These are phyloP conservation scores for Zhuqinia jingwanae DNA, from an alignment of 2,888 invertebrate species.

Conservation along the genomic window DNA sequence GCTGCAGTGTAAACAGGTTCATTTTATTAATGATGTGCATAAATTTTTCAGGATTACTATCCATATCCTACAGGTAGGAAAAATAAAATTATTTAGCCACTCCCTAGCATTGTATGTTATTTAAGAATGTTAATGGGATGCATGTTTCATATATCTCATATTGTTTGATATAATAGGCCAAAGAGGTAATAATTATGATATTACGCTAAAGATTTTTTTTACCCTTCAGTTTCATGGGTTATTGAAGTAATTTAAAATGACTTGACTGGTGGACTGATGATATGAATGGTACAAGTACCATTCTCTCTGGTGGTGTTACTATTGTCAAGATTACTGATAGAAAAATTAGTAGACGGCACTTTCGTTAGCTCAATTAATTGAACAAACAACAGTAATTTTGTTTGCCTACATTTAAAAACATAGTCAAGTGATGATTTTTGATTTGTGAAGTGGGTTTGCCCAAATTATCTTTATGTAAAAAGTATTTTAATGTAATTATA, in stretches of 20 bases:
- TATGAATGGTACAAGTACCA: too few relatives aligned
- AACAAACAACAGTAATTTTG: constrained; percentile 6
- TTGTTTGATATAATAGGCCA: too few relatives aligned
- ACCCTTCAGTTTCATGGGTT: neutral
- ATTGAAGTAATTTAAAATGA: neutral
- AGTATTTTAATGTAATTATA: too few relatives aligned
- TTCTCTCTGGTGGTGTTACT: too few relatives aligned
- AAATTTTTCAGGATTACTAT: neutral
- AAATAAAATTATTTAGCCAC: neutral
- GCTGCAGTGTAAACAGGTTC: neutral
- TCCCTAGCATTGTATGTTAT: neutral
- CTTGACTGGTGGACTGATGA: neutral
- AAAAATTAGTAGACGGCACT: neutral
- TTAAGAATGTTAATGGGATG: too few relatives aligned
- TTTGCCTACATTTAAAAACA: neutral
- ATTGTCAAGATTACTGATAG: neutral
- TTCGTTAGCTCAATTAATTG: neutral
- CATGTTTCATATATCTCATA: too few relatives aligned
- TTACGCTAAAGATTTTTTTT: neutral
- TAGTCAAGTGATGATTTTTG: neutral
- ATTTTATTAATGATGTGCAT: neutral
- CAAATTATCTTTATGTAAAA: neutral
- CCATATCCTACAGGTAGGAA: neutral
- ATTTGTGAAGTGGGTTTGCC: neutral
- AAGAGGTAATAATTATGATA: neutral